Evolutionary conservation across 2,797 vertebrate genomes (phyloP).

Genomic region (Tolypeutes matacus): DNA sequence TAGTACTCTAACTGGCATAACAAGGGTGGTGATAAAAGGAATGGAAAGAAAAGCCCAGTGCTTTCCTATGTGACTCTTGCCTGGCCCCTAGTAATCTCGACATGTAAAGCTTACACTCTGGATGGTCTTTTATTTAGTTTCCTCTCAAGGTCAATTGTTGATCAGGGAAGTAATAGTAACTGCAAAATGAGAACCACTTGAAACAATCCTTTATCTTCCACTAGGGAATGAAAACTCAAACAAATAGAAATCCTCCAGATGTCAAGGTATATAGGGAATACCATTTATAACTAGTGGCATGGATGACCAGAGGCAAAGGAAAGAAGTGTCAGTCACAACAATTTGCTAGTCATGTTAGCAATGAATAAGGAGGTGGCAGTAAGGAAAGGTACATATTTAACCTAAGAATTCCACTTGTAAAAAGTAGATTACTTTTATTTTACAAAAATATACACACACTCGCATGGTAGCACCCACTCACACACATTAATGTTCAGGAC

Average conservation of each 20-base stretch:
- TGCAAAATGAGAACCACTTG: not conserved
- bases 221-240: not conserved
- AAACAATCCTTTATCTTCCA: not conserved
- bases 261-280: not conserved
- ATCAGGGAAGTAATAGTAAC: not conserved
- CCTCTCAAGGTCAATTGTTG: not conserved
- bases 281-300: not conserved
- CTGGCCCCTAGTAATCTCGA: not conserved
- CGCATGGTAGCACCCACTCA: not conserved
- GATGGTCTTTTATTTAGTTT: not conserved
- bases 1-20: not conserved
- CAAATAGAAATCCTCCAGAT: not conserved
- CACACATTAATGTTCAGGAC: not conserved
- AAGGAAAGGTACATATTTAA: not conserved
- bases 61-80: not conserved
- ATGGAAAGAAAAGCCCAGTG: not conserved
- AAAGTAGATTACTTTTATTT: not conserved
- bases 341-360: not conserved
- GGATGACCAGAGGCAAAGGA: not conserved
- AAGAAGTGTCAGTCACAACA: not conserved
- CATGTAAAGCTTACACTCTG: not conserved
- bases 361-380: not conserved
- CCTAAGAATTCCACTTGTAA: conserved; percentile 4
- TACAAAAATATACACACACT: not conserved
- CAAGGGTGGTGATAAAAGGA: not conserved